Percentiles rank a stretch among this genome's conserved stretches.
Evolutionary conservation across 2,888 invertebrate species (phyloP).

Genomic region (Cistogaster globosa): DNA sequence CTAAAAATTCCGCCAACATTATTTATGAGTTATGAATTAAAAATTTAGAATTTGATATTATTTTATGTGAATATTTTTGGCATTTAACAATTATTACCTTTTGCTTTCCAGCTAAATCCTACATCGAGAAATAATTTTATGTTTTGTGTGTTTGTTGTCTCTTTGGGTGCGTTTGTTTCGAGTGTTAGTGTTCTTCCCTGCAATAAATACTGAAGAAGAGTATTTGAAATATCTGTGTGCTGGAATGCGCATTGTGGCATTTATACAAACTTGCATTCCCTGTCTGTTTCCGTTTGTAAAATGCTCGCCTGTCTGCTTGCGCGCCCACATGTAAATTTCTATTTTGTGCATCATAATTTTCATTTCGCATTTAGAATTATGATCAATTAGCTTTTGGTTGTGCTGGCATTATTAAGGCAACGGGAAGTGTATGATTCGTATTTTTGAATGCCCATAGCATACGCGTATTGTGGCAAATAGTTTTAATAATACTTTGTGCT

Average conservation of each 20-base stretch:
- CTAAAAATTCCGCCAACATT: background rate
- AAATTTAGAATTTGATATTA: background rate
- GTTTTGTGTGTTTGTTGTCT: background rate
- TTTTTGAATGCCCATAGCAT: slow-evolving; percentile 3
- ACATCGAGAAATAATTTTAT: background rate
- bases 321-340: slow-evolving; percentile 15
- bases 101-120: background rate
- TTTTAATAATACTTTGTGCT: slow-evolving; percentile 7
- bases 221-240: background rate
- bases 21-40: background rate
- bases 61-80: slow-evolving; percentile 6
- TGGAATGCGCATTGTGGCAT: slow-evolving; percentile 8
- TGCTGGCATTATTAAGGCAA: slow-evolving; percentile 16
- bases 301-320: background rate
- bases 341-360: slow-evolving; percentile 8
- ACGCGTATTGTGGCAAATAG: slow-evolving; percentile 6
- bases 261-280: background rate
- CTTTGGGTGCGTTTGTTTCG: background rate
- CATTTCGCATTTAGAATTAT: slow-evolving; percentile 19
- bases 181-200: too few relatives aligned
- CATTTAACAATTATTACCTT: slow-evolving; percentile 9
- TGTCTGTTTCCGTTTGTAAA: background rate
- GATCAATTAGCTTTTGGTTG: slow-evolving; percentile 55
- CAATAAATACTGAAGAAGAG: background rate
- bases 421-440: background rate